phyloP scores from a whole-genome alignment of 1,140 invertebrate genomes.

The Hyphantria cunea region DNA sequence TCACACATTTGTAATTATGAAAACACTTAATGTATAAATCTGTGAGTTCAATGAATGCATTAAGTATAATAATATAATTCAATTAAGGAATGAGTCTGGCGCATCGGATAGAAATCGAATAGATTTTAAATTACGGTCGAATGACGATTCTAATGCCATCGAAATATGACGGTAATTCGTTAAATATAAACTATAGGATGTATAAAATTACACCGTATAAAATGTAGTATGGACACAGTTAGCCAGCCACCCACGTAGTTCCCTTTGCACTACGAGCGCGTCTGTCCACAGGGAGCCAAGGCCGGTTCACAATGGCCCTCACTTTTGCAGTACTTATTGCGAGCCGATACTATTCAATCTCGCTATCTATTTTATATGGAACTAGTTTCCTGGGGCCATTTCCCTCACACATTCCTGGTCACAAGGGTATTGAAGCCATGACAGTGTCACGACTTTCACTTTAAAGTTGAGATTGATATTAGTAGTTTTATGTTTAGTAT shows the following conservation, averaged over 20 bases:
- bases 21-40: too few relatives aligned
- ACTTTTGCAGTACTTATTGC: constrained; percentile 68
- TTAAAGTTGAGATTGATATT: background rate
- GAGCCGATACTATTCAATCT: constrained; percentile 68
- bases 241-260: constrained; percentile 53
- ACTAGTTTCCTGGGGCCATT: constrained; percentile 70
- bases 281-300: constrained; percentile 56
- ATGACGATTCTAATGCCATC: background rate
- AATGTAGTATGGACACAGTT: constrained; percentile 24
- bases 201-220: constrained; percentile 28
- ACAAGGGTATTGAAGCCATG: constrained; percentile 32
- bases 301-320: constrained; percentile 60
- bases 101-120: background rate
- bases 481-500: too few relatives aligned
- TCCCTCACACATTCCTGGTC: constrained; percentile 29
- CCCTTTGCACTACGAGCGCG: constrained; percentile 36
- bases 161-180: constrained; percentile 2
- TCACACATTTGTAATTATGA: too few relatives aligned
- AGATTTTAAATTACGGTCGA: background rate
- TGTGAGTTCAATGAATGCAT: too few relatives aligned
- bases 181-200: constrained; percentile 10
- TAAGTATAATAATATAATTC: too few relatives aligned
- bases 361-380: constrained; percentile 68
- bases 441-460: constrained; percentile 27
- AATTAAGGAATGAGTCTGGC: too few relatives aligned